Evolutionary conservation across 53 echinoderm and acorn worm genomes (phyloP).

Genomic region (Echinarachnius parma): DNA sequence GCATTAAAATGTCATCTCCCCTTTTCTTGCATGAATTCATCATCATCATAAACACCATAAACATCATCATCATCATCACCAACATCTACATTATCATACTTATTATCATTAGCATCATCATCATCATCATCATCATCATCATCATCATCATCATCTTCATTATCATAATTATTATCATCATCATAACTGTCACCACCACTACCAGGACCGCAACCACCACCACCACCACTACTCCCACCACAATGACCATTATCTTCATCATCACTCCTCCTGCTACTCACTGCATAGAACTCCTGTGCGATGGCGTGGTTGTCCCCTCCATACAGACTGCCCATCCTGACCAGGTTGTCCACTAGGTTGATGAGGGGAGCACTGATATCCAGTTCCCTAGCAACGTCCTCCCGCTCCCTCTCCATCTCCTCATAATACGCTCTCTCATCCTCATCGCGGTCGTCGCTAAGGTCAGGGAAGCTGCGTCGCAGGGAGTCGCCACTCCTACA

Average conservation of each 20-base stretch:
- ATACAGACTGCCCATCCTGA: conserved; percentile 94
- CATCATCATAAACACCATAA: neutral
- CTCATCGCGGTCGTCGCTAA: conserved; percentile 54
- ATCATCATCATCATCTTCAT: neutral
- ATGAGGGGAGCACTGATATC: conserved; percentile 87
- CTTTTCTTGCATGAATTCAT: too few relatives aligned
- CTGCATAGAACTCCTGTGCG: conserved; percentile 91
- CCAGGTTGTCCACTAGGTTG: conserved; percentile 87
- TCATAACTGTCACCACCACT: neutral
- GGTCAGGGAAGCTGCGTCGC: conserved; percentile 47
- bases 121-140: neutral
- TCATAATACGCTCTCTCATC: conserved; percentile 47
- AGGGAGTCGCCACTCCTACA: conserved; percentile 51
- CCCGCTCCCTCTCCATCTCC: conserved; percentile 66
- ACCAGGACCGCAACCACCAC: neutral
- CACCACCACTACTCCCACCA: neutral
- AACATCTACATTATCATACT: neutral
- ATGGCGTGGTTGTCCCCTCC: conserved; percentile 86
- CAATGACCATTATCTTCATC: neutral
- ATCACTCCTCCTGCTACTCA: conserved; percentile 20
- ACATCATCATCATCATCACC: neutral
- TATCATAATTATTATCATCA: neutral
- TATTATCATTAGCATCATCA: neutral
- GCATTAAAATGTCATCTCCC: too few relatives aligned
- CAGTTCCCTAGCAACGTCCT: conserved; percentile 73